Conservation (phyloP, 2,113 vertebrate species). For the Phoenicopterus ruber region DNA sequence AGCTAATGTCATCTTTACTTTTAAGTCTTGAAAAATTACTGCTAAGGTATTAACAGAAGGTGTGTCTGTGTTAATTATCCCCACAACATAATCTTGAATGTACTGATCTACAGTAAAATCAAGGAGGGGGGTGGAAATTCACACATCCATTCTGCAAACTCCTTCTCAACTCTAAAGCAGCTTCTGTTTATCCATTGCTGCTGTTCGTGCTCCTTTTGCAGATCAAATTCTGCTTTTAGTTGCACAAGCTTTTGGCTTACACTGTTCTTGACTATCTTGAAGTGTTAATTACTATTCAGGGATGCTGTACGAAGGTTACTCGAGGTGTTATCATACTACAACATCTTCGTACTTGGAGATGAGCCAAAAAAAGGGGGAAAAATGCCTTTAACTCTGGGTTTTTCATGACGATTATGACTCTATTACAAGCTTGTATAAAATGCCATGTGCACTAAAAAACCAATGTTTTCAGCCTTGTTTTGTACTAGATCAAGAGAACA, state of each 20-base stretch:
- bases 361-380: not conserved
- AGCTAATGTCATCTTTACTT: not conserved
- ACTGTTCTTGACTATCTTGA: not conserved
- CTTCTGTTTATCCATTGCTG: not conserved
- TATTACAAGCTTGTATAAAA: not conserved
- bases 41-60: not conserved
- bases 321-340: not conserved
- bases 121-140: fast-evolving
- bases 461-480: not conserved
- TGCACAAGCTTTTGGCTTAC: not conserved
- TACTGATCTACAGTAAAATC: not conserved
- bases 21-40: not conserved
- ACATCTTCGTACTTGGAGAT: not conserved
- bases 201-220: not conserved
- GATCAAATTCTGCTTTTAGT: not conserved
- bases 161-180: not conserved
- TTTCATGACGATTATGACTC: not conserved
- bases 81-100: not conserved
- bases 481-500: not conserved
- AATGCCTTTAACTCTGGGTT: not conserved
- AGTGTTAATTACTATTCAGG: not conserved
- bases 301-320: not conserved
- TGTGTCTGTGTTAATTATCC: not conserved
- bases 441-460: not conserved
- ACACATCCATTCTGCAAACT: not conserved